phyloP scores from a whole-genome alignment of 2,888 invertebrate species.

The Xanthorhoe spadicearia region DNA sequence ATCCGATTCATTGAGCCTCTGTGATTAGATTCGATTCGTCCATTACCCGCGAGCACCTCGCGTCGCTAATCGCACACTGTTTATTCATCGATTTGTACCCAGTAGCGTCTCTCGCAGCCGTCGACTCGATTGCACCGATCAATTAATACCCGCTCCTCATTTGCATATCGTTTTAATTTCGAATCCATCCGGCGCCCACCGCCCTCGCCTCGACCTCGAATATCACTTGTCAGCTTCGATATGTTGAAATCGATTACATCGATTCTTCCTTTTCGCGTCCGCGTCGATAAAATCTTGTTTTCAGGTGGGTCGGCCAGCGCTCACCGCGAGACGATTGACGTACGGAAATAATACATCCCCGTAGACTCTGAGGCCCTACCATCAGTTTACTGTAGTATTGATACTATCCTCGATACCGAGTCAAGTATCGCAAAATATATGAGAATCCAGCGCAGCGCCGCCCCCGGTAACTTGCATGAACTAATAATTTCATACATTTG shows the following conservation, averaged over 20 bases:
- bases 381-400: too few relatives aligned
- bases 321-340: conserved; percentile 63
- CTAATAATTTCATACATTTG: too few relatives aligned
- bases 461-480: too few relatives aligned
- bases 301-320: conserved; percentile 61
- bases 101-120: conserved; percentile 72
- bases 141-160: conserved; percentile 76
- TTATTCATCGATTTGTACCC: conserved; percentile 80
- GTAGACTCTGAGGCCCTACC: too few relatives aligned
- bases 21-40: conserved; percentile 68
- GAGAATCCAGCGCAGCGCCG: too few relatives aligned
- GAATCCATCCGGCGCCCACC: conserved; percentile 79
- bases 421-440: too few relatives aligned
- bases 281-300: conserved; percentile 66
- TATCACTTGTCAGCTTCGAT: conserved; percentile 72
- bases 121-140: conserved; percentile 74
- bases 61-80: conserved; percentile 74
- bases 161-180: conserved; percentile 83
- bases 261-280: conserved; percentile 68
- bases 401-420: too few relatives aligned
- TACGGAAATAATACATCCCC: conserved; percentile 71
- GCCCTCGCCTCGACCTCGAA: conserved; percentile 74
- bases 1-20: conserved; percentile 66
- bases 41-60: conserved; percentile 70
- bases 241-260: conserved; percentile 79